These are phyloP conservation scores for Apamea crenata DNA, from an alignment of 2,888 invertebrate genomes.

Conservation along the genomic window DNA sequence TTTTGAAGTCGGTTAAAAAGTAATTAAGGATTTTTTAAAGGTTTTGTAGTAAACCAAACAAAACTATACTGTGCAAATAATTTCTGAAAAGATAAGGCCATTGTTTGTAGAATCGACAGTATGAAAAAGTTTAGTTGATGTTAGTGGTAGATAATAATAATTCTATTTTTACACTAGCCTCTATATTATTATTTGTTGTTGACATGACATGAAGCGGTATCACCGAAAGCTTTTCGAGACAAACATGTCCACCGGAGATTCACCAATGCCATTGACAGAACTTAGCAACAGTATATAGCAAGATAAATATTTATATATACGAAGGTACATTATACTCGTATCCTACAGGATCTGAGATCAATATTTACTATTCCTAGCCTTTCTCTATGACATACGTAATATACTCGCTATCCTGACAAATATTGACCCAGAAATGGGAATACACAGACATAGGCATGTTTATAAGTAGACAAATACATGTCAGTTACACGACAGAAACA, in stretches of 20 bases:
- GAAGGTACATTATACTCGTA: constrained; percentile 27
- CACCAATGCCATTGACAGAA: constrained; percentile 24
- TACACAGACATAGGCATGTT: constrained; percentile 2
- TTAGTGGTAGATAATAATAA: not conserved
- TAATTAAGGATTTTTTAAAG: too few relatives aligned
- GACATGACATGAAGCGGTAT: constrained; percentile 10
- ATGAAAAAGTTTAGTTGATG: not conserved
- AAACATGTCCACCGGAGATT: constrained; percentile 32
- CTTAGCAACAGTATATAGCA: constrained; percentile 18
- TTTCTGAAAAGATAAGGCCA: not conserved
- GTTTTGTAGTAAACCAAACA: not conserved
- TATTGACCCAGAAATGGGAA: constrained; percentile 55
- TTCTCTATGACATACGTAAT: constrained; percentile 29
- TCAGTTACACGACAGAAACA: constrained; percentile 50
- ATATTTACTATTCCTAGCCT: constrained; percentile 55
- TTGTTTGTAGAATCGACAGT: constrained; percentile 1
- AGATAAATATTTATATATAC: constrained; percentile 49
- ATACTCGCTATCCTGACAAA: constrained; percentile 40
- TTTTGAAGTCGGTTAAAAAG: not conserved
- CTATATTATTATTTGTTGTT: constrained; percentile 6
- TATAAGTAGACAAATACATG: constrained; percentile 27
- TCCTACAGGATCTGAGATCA: constrained; percentile 20
- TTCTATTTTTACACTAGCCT: not conserved
- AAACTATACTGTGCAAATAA: not conserved
- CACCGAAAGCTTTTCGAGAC: constrained; percentile 25